Conservation (phyloP, 2,888 invertebrate genomes). For the Philopedon plagiatum region DNA sequence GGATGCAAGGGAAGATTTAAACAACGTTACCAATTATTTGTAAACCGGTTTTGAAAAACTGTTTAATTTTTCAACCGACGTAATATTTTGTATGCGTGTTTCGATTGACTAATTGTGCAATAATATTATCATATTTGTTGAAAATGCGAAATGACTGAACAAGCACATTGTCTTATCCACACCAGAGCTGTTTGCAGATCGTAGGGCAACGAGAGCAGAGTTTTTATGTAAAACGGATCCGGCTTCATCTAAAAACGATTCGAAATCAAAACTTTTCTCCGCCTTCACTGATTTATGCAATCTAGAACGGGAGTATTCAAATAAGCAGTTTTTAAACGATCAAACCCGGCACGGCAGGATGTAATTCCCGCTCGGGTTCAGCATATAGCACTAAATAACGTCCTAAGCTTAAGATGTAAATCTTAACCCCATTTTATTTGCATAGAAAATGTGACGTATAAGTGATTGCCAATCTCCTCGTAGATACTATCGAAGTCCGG, state of each 20-base stretch:
- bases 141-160: not conserved
- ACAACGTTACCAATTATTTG: too few relatives aligned
- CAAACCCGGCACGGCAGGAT: constrained; percentile 33
- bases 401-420: constrained; percentile 60
- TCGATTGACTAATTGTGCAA: too few relatives aligned
- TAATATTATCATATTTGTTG: too few relatives aligned
- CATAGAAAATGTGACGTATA: constrained; percentile 69
- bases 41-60: too few relatives aligned
- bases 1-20: too few relatives aligned
- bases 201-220: not conserved
- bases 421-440: constrained; percentile 68
- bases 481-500: constrained; percentile 65
- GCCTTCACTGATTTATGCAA: constrained; percentile 34
- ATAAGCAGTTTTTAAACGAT: constrained; percentile 61
- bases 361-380: constrained; percentile 52
- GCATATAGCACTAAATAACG: constrained; percentile 48
- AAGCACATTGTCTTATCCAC: too few relatives aligned
- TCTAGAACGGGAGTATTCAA: constrained; percentile 40
- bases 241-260: constrained; percentile 7
- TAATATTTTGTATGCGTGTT: too few relatives aligned
- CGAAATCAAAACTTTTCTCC: constrained; percentile 16
- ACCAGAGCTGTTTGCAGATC: too few relatives aligned
- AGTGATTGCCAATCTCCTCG: constrained; percentile 67
- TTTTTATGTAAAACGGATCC: not conserved
- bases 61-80: too few relatives aligned